Evolutionary conservation across 2,888 invertebrate species (phyloP), one percentile per base, ranked within the genome.

Genomic region (Andrena hattorfiana): DNA sequence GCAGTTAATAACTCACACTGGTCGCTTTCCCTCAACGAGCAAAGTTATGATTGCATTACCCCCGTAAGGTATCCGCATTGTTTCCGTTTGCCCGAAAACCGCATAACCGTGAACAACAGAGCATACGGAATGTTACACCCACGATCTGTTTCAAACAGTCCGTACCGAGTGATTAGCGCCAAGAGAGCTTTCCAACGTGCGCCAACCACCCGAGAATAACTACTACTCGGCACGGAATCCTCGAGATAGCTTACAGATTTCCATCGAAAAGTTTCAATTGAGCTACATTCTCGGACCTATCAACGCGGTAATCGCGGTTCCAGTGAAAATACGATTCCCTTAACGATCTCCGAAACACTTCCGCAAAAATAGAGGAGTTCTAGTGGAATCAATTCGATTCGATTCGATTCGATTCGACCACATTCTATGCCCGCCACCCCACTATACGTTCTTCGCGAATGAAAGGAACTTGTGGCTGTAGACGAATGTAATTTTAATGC

Each of bases 241-340:
- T 89, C 85, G 85, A 88, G 89, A 92, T 90, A 90, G 88, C 88
- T 81, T 77, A 81, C 74, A 78, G 90, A 91, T 93, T 91, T 89
- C 83, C 87, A 91, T 92, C 89, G 87, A 69, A 92, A 93, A 92
- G 90, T 93, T 92, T 88, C 89, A 89, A 92, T 93, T 92, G 91
- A 88, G 85, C 83, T 81, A 83, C 88, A 90, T 91, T 92, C 91
- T 91, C 85, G 49, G 77, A 74, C 70, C 71, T 63, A 87, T 87
- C 85, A 73, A 16, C 80, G 59, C 71, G 60, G 67, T 87, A 81
- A 87, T 83, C 83, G 59, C 71, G 64, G 66, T 63, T 64, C 56
- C 66, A 56, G 23, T n/a, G 83, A 48, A 83, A 85, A 80, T 76
- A 75, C 77, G 70, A 59, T 84, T 68, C 59, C 54, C 49, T 60